Conservation (phyloP, 1,140 invertebrate species). For the Holcopasites calliopsidis region DNA sequence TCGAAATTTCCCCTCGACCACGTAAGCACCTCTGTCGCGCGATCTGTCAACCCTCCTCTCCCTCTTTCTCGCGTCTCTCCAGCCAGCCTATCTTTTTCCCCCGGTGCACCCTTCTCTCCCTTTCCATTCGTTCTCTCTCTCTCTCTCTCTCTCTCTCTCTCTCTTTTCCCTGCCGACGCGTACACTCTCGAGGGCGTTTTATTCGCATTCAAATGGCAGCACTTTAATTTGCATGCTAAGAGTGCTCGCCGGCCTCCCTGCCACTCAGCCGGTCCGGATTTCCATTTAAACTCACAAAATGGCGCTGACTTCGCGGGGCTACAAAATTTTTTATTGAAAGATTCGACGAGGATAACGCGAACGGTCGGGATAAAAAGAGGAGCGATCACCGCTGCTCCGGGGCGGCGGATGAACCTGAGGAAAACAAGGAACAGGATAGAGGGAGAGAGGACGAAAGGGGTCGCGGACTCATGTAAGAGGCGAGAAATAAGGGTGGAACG, state of each 20-base stretch:
- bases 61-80: slow-evolving; percentile 34
- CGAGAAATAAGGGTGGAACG: slow-evolving; percentile 44
- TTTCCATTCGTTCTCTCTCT: background rate
- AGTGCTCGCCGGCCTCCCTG: slow-evolving; percentile 67
- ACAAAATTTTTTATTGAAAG: slow-evolving; percentile 81
- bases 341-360: slow-evolving; percentile 77
- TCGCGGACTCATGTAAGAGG: slow-evolving; percentile 28
- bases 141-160: slow-evolving; percentile 12
- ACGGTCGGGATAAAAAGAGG: slow-evolving; percentile 39
- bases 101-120: background rate
- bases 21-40: slow-evolving; percentile 71
- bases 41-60: slow-evolving; percentile 70
- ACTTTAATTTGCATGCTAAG: slow-evolving; percentile 81
- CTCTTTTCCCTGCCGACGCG: slow-evolving; percentile 11
- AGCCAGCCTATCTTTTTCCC: slow-evolving; percentile 39
- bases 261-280: slow-evolving; percentile 72
- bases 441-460: background rate
- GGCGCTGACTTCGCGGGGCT: slow-evolving; percentile 78
- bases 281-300: slow-evolving; percentile 81
- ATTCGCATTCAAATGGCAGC: slow-evolving; percentile 79
- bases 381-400: background rate
- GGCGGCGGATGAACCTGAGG: background rate
- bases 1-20: slow-evolving; percentile 66
- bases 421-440: too few species aligned
- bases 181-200: slow-evolving; percentile 72